A percentile compares a stretch with the other conserved stretches of the same genome.
Evolutionary conservation across 1,140 invertebrate genomes (phyloP).

Genomic region (Drosophila murphyi): DNA sequence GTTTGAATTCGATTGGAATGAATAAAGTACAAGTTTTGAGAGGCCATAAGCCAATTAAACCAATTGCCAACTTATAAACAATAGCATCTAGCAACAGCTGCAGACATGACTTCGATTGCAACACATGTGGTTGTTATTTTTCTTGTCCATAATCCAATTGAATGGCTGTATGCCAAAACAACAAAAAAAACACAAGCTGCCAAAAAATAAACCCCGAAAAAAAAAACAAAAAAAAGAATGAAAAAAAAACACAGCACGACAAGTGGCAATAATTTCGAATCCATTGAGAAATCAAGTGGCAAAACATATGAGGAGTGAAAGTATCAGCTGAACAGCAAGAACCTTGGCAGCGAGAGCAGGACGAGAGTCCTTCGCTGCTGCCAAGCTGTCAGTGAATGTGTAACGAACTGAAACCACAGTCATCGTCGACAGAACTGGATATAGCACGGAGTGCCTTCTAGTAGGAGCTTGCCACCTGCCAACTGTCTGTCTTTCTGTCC

Average conservation of each 20-base stretch:
- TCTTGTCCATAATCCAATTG: constrained; percentile 21
- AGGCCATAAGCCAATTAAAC: no score
- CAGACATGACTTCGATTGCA: no score
- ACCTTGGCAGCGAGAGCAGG: neutral
- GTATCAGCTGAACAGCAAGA: neutral
- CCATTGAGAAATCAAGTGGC: constrained; percentile 52
- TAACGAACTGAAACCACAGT: constrained; percentile 56
- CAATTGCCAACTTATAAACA: no score
- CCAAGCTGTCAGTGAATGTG: constrained; percentile 34
- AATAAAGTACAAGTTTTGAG: no score
- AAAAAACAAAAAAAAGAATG: neutral
- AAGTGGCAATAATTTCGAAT: constrained; percentile 48
- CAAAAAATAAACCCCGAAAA: neutral
- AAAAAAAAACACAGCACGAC: constrained; percentile 21
- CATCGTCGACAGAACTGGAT: no score
- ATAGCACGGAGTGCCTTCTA: constrained; percentile 13
- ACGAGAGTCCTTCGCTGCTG: constrained; percentile 8
- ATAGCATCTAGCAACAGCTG: no score
- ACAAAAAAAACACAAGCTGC: constrained; percentile 1
- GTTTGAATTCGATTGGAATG: no score
- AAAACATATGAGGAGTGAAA: constrained; percentile 23
- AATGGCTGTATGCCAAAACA: neutral
- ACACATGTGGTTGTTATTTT: neutral
- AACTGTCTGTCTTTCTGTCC: neutral
- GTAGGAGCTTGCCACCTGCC: constrained; percentile 18